Evolutionary conservation across 2,797 vertebrate species (phyloP), one percentile per base, ranked within the genome.

Genomic region (Novumbra hubbsi): DNA sequence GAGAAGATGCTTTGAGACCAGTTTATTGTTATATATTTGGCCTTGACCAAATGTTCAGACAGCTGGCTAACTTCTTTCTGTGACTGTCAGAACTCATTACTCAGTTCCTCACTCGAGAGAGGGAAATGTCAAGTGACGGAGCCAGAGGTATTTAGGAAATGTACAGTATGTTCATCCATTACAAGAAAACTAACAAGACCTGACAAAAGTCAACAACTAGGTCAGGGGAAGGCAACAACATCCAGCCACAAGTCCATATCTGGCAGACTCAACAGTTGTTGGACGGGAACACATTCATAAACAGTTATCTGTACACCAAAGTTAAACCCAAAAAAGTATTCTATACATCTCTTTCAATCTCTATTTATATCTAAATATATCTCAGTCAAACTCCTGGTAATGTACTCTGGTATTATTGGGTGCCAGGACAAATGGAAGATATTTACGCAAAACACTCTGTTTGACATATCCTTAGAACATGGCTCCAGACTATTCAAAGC

Each of bases 11-110:
- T 28, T 28, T 2, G 17, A 63, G 71, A 3, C 0, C 57, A 76
- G 0, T 52, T 45, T 57, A 73, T 84, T 16, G 24, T 27, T 6
- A 74, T 62, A 67, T 76, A 78, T 80, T 41, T 76, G 74, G 79
- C 81, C 77, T 78, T 52, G 19, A 30, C 68, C 66, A 3, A 78
- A 65, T 45, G 68, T 77, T 70, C 69, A 68, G 62, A 63, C 52
- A 72, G 67, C 77, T 28, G 21, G 24, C 48, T 62, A 73, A 12
- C 2, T 72, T 50, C 28, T 3, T 32, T 49, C 32, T 21, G n/a
- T 19, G 24, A 57, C 30, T 7, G 50, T 68, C 24, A 57, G 24
- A 73, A 34, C 64, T 32, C 5, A 14, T 16, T 14, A 67, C 38
- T 57, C 72, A 21, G 65, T 15, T 45, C 57, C 55, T 71, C 32